Evolutionary conservation across 2,113 vertebrate species (phyloP).

Genomic region (Sarotherodon lohbergeri): DNA sequence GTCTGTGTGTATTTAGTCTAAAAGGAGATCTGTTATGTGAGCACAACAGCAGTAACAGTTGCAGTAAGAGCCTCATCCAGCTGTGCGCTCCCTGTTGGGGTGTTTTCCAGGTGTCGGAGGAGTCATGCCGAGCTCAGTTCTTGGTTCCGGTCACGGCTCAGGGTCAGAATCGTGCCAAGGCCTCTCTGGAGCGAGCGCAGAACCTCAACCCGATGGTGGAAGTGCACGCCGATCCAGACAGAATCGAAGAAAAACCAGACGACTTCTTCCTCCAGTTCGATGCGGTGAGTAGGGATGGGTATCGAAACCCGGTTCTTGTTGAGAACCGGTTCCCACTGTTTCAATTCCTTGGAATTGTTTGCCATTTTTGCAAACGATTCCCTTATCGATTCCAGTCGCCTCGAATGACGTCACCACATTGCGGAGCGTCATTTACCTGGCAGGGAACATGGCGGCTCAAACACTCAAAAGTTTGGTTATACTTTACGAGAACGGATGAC

Average conservation of each 20-base stretch:
- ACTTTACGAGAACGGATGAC: no score
- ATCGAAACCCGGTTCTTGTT: no score
- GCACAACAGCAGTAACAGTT: neutral
- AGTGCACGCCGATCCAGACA: slow-evolving; percentile 79
- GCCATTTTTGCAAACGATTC: no score
- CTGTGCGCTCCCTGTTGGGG: neutral
- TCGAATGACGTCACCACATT: no score
- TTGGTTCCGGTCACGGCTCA: slow-evolving; percentile 77
- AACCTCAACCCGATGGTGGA: slow-evolving; percentile 96
- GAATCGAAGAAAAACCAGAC: slow-evolving; percentile 77
- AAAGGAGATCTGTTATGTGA: neutral
- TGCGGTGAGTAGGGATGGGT: slow-evolving; percentile 63
- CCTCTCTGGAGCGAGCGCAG: slow-evolving; percentile 87
- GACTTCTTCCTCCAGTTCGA: slow-evolving; percentile 89
- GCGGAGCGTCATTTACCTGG: no score
- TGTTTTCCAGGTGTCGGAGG: slow-evolving; percentile 76
- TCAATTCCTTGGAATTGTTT: no score
- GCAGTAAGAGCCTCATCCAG: neutral
- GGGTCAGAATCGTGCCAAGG: slow-evolving; percentile 82
- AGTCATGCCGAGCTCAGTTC: slow-evolving; percentile 86
- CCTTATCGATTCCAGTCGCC: no score
- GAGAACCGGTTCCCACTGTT: no score
- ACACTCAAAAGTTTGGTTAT: no score
- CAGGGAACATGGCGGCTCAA: no score
- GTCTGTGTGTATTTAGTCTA: neutral